Evolutionary conservation across 2,797 vertebrate species (phyloP).

Genomic region (Manis crassicaudata): DNA sequence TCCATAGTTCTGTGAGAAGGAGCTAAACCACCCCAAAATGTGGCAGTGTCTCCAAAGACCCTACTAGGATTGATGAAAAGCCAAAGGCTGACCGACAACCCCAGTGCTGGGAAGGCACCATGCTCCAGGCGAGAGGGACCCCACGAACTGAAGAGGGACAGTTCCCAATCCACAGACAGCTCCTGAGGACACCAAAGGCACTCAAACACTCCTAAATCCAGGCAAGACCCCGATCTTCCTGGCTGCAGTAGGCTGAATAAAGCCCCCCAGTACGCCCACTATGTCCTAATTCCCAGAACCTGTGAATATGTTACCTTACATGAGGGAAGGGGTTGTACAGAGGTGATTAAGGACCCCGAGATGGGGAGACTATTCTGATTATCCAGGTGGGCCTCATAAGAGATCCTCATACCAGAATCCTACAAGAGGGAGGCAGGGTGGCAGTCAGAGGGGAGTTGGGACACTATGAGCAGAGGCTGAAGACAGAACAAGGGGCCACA

Average conservation of each 20-base stretch:
- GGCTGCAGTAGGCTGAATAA: background rate
- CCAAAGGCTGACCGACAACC: background rate
- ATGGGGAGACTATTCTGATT: background rate
- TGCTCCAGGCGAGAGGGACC: background rate
- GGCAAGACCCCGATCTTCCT: background rate
- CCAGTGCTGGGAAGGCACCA: background rate
- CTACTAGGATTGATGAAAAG: background rate
- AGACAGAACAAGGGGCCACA: background rate
- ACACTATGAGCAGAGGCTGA: background rate
- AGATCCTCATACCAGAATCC: background rate
- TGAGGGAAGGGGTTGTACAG: background rate
- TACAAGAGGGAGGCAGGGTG: background rate
- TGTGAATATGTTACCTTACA: background rate
- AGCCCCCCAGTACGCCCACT: background rate
- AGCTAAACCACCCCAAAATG: background rate
- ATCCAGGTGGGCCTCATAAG: too few species aligned
- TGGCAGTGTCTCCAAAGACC: background rate
- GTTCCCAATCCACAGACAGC: background rate
- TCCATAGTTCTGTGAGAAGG: background rate
- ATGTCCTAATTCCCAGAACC: background rate
- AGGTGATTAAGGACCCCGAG: background rate
- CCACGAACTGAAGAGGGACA: background rate
- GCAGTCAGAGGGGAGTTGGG: background rate
- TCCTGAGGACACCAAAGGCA: background rate
- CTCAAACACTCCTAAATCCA: background rate